Base-by-base conservation (phyloP, 2,797 vertebrate species). In the Hemitrygon akajei region DNA sequence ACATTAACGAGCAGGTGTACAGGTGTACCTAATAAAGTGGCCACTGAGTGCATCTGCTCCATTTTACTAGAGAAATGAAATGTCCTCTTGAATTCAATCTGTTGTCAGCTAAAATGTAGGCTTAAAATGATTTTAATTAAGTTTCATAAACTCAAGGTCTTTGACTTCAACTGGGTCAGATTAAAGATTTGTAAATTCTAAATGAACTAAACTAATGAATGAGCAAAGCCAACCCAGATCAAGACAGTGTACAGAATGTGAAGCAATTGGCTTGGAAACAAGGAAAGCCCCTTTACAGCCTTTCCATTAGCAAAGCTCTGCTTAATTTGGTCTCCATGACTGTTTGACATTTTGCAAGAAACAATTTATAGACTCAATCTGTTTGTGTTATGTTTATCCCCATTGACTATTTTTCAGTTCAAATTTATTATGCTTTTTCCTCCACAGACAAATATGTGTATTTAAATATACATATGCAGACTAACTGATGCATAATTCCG, bases 341-440 rank as follows among this genome's bases (percentile, higher is more conserved):
- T 76, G 37, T 93, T 76, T 93, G 69, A 93, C 91, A 93, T 93
- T 93, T 76, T 93, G 69, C 6, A 25, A 75, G 71, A 75, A 93
- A 58, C 91, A 75, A 76, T 75, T 93, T 73, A 76, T 75, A 58
- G 37, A 56, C 40, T 93, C 40, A 56, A 75, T 75, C 71, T 73
- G 91, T 93, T 93, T 93, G 91, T 58, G 56, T 93, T 76, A 93
- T 93, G 69, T 76, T 93, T 93, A 76, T 93, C 91, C 71, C 66
- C 71, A 3, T 58, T 93, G 71, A 47, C 91, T 93, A 76, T 93
- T 93, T 93, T 75, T 76, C 71, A 93, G 66, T 93, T 76, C 40
- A 76, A 76, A 93, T 93, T 76, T 40, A 93, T 75, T 56, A n/a
- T 91, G 66, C 37, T 73, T 75, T 93, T 40, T 71, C 34, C 58